Evolutionary conservation across 2,797 vertebrate species (phyloP).

Genomic region (Phataginus tetradactyla): DNA sequence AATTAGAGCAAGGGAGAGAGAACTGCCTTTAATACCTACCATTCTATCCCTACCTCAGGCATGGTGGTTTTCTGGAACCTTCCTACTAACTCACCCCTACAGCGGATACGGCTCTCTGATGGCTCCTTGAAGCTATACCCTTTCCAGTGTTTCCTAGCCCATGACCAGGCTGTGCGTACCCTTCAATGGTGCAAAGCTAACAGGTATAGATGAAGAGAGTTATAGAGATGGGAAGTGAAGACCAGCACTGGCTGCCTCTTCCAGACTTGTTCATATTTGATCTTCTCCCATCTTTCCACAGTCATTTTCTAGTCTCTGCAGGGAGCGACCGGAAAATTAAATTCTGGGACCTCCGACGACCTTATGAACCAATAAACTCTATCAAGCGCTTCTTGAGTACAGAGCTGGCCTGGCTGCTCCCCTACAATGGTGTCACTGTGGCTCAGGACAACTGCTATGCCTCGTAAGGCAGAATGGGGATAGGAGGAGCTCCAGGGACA

Average conservation of each 20-base stretch:
- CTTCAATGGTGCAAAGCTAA: conserved; percentile 95
- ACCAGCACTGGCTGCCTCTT: neutral
- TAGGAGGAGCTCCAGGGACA: conserved; percentile 41
- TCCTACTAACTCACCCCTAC: conserved; percentile 90
- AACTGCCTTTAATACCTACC: neutral
- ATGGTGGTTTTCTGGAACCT: conserved; percentile 95
- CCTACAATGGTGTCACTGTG: conserved; percentile 90
- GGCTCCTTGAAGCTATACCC: conserved; percentile 91
- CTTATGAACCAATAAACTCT: conserved; percentile 88
- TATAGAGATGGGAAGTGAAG: neutral
- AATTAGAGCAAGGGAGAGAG: neutral
- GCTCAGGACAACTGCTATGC: conserved; percentile 93
- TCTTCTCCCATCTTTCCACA: conserved; percentile 79
- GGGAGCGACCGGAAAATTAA: conserved; percentile 95
- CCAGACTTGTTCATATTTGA: neutral
- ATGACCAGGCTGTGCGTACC: conserved; percentile 91
- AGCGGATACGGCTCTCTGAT: conserved; percentile 88
- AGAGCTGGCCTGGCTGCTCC: conserved; percentile 93
- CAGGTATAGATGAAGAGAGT: conserved; percentile 85
- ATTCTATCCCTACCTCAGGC: conserved; percentile 84
- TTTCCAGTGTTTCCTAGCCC: conserved; percentile 92
- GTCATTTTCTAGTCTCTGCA: conserved; percentile 92
- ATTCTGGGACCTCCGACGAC: conserved; percentile 94
- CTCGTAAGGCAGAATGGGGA: conserved; percentile 85
- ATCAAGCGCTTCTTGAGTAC: conserved; percentile 93